Conservation (phyloP, 2,888 invertebrate species). For the Syrphus vitripennis region DNA sequence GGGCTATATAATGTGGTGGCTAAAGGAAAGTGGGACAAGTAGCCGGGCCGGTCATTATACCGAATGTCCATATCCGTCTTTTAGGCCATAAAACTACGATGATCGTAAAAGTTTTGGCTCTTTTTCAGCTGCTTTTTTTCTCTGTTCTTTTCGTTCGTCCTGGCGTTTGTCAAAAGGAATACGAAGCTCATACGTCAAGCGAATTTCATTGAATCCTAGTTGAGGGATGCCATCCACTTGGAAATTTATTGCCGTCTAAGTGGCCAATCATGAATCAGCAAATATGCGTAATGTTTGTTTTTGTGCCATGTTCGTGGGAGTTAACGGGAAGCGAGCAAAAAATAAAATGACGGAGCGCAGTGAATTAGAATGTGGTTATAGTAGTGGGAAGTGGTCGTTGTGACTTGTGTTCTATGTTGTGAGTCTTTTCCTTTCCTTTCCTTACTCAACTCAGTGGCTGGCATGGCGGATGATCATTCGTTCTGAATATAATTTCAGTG, state of each 20-base stretch:
- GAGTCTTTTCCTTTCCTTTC: no score
- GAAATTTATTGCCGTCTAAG: slow-evolving; percentile 68
- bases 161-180: slow-evolving; percentile 48
- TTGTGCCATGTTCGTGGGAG: slow-evolving; percentile 57
- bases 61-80: slow-evolving; percentile 46
- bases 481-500: slow-evolving; percentile 66
- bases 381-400: slow-evolving; percentile 24
- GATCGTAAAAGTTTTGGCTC: slow-evolving; percentile 61
- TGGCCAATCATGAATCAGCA: slow-evolving; percentile 71
- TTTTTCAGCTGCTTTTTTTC: slow-evolving; percentile 32
- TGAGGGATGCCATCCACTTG: slow-evolving; percentile 67
- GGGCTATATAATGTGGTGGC: background rate
- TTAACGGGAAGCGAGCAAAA: slow-evolving; percentile 11
- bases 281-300: slow-evolving; percentile 67
- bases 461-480: slow-evolving; percentile 45
- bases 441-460: background rate
- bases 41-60: slow-evolving; percentile 38
- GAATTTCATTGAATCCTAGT: slow-evolving; percentile 63
- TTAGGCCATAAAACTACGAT: slow-evolving; percentile 56
- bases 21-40: background rate
- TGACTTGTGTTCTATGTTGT: background rate
- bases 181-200: slow-evolving; percentile 58
- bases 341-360: slow-evolving; percentile 38
- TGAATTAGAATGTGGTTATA: slow-evolving; percentile 18
- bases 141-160: background rate